Percentiles rank a stretch among this genome's conserved stretches.
phyloP scores from a whole-genome alignment of 2,888 invertebrate genomes.

The Spisula solida region DNA sequence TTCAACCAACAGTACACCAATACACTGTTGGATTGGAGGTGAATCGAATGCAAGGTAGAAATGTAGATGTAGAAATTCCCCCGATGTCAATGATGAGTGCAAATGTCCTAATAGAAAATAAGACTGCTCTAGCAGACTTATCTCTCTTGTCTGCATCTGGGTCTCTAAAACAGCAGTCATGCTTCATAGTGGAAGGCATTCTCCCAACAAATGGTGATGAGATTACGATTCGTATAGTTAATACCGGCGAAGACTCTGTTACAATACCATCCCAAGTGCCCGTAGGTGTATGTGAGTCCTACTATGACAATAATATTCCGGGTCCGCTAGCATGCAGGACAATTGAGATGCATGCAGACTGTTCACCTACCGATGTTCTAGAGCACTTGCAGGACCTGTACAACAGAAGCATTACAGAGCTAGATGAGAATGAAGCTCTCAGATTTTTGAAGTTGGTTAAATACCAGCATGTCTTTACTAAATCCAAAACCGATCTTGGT shows the following conservation, averaged over 20 bases:
- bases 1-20: slow-evolving; percentile 15
- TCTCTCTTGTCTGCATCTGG: no score
- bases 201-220: background rate
- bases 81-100: slow-evolving; percentile 16
- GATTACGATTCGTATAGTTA: background rate
- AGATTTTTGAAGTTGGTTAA: background rate
- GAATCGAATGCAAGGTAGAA: slow-evolving; percentile 28
- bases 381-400: background rate
- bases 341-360: background rate
- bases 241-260: background rate
- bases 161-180: no score
- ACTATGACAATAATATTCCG: background rate
- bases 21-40: slow-evolving; percentile 46
- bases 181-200: background rate
- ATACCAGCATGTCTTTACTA: background rate
- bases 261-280: background rate
- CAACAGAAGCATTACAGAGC: background rate
- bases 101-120: background rate
- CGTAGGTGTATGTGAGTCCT: background rate
- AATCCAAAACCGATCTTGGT: background rate
- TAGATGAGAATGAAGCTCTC: background rate
- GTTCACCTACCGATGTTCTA: background rate
- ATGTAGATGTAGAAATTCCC: slow-evolving; percentile 37
- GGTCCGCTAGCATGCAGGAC: no score
- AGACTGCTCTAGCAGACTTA: background rate